Evolutionary conservation across 2,888 invertebrate species (phyloP).

Genomic region (Philonicus albiceps): DNA sequence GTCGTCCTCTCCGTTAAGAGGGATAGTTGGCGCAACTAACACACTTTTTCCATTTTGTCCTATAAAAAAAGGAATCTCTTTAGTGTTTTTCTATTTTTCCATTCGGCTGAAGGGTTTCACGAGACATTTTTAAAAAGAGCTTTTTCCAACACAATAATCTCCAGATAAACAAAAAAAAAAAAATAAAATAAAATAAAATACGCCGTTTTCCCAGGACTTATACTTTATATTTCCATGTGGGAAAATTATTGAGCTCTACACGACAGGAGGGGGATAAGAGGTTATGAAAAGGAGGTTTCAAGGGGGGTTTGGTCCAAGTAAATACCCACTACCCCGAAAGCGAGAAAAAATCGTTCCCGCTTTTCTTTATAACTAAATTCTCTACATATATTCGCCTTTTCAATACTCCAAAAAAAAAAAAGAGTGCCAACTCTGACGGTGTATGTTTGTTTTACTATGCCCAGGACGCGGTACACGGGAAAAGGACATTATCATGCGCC

Average conservation of each 20-base stretch:
- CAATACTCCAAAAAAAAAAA: not conserved
- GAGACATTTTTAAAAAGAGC: not conserved
- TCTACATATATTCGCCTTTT: slow-evolving; percentile 15
- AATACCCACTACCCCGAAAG: not conserved
- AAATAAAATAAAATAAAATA: not conserved
- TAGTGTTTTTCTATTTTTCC: not conserved
- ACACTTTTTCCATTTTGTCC: not conserved
- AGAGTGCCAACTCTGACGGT: slow-evolving; percentile 1
- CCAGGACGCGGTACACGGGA: not conserved
- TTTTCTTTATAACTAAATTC: slow-evolving; percentile 34
- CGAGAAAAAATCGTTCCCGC: not conserved
- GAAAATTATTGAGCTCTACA: not conserved
- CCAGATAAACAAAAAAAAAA: not conserved
- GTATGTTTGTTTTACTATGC: slow-evolving; percentile 8
- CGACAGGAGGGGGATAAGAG: not conserved
- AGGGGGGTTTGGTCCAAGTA: not conserved
- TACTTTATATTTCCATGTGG: not conserved
- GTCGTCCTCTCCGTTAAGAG: not conserved
- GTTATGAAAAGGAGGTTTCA: not conserved
- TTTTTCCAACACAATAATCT: not conserved
- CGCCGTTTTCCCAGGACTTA: not conserved
- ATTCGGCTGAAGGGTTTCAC: not conserved
- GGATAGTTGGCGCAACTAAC: not conserved
- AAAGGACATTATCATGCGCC: slow-evolving; percentile 42
- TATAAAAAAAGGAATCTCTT: not conserved